Percentiles rank a stretch among this genome's conserved stretches.
Conservation (phyloP, 2,888 invertebrate species). For the Pristionchus maxplancki region DNA sequence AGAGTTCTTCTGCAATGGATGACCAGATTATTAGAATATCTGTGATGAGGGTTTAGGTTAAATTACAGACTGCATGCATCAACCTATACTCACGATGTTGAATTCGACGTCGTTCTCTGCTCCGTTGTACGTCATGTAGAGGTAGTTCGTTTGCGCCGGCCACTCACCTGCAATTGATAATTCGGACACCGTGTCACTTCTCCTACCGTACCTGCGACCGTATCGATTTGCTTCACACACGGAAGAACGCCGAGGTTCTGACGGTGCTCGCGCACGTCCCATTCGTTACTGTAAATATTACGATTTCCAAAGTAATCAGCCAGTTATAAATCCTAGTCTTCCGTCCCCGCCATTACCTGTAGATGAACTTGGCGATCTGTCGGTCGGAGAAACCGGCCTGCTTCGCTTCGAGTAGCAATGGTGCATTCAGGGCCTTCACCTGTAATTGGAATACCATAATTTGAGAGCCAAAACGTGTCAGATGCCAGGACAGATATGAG, state of each 20-base stretch:
- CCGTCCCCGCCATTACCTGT: constrained; percentile 73
- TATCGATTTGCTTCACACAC: constrained; percentile 96
- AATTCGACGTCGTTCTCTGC: constrained; percentile 85
- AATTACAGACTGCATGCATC: not conserved
- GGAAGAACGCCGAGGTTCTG: constrained; percentile 84
- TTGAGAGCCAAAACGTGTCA: not conserved
- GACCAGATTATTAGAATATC: not conserved
- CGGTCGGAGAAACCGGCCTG: constrained; percentile 96
- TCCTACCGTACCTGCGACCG: constrained; percentile 87
- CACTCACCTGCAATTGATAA: constrained; percentile 89
- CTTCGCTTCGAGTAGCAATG: constrained; percentile 87
- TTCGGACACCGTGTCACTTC: not conserved
- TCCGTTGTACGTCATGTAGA: constrained; percentile 98
- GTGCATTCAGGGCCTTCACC: constrained; percentile 58
- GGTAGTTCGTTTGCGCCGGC: constrained; percentile 98
- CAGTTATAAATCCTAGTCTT: not conserved
- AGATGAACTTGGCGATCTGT: constrained; percentile 87
- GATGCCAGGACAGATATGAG: too few relatives aligned
- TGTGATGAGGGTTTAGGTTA: not conserved
- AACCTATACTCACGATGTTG: constrained; percentile 55
- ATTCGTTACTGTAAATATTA: constrained; percentile 77
- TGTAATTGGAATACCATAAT: constrained; percentile 41
- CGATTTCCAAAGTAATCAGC: not conserved
- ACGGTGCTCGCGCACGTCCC: constrained; percentile 76
- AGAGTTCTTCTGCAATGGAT: constrained; percentile 65